Evolutionary conservation across 2,888 invertebrate genomes (phyloP), one percentile per base, ranked within the genome.

Genomic region (Tiphia femorata): DNA sequence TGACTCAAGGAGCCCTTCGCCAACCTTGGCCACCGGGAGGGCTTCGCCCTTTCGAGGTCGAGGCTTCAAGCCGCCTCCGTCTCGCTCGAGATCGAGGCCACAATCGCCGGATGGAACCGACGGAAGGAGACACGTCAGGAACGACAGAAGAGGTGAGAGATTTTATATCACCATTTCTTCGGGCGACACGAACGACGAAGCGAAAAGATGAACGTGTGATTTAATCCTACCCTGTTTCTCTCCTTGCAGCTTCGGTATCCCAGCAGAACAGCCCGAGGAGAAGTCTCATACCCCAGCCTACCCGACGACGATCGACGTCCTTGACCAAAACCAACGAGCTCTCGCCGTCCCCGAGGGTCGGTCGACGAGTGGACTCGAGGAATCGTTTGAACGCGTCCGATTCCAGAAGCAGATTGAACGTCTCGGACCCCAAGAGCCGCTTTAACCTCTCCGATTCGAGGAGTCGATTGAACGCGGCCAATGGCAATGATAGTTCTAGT

Each of bases 11-110:
- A 85, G 86, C n/a, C 79, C 82, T 21, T 84, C 84, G 61, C 79
- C 81, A 10, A 75, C 84, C 59, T 85, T 86, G 0, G 68, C 81
- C 49, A 73, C 84, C 0, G 88, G 86, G 3, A 84, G 87, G 54
- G 85, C 87, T 41, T 89, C 89, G 7, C 90, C 90, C 2, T 90
- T 90, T 61, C 86, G 87, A 75, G 90, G 90, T 76, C 80, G 87
- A 76, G 84, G 89, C 77, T 84, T 89, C 85, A 84, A 83, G 59
- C 84, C 83, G 14, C 83, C 84, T 25, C 79, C 76, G 8, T 81
- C 84, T 19, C 53, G 55, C 12, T 57, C 67, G 2, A 64, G 29
- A 4, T 88, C 88, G 3, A 84, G 88, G 8, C 87, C 88, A 58
- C 87, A 84, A 42, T 87, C 88, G 10, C 88, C 88, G 27, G 78